Base-by-base conservation (phyloP, 1,140 invertebrate species). In the Neodiprion pinetum region DNA sequence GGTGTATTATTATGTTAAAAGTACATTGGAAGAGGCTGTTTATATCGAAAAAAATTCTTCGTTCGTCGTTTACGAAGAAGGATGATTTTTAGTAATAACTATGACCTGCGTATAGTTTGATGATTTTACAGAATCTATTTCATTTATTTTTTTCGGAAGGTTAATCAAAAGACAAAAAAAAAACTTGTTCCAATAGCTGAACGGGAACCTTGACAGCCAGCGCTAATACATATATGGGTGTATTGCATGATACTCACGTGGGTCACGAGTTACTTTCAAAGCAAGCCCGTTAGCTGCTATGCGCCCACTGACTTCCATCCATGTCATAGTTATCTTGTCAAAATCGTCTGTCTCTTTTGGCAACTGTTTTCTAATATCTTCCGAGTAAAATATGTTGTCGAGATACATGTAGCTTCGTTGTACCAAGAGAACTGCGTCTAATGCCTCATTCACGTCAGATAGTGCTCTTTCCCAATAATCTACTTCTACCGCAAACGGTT, bases 331-430 rank as follows among this genome's bases (percentile, higher is more conserved):
- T 10, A 96, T 86, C 67, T 89, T 87, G 84, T 94, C 91, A 88
- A 96, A 96, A 79, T 94, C 91, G 80, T 91, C 90, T 2, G 93
- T 91, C 88, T 96, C 95, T 72, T 91, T 90, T 1, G 95, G 95
- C 53, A 97, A 86, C 84, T 97, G 95, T 78, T 94, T 93, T 80
- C 94, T 90, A 73, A 97, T 96, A 84, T 97, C 95, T 86, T 96
- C 95, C 2, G 94, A 93, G 79, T 88, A 89, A 86, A 97, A 96
- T 81, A 97, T 96, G 84, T 94, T 96, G 89, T 96, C 94, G 40
- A 97, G 87, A 83, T 96, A 81, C 67, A 96, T 88, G 90, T 94
- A 96, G 76, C 94, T 92, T 66, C 93, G 89, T 88, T 97, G 96
- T 3, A 96, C 94, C 80, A 90, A 90, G 9, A 96, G 85, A 21